phyloP scores from a whole-genome alignment of 2,888 invertebrate species.

The Rhagonycha fulva region DNA sequence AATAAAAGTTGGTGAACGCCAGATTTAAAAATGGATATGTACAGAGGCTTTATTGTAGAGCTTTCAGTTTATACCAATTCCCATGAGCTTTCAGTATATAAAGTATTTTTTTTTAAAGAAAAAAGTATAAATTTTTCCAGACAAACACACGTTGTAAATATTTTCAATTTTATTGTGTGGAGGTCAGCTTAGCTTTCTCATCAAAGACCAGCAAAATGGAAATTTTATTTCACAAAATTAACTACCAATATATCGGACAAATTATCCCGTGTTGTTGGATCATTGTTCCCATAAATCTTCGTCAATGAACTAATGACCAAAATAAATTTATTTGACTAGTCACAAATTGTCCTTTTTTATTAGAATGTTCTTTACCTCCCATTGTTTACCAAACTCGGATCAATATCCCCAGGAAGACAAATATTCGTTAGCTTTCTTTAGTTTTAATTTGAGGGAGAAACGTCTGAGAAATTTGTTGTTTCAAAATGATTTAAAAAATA shows the following conservation, averaged over 20 bases:
- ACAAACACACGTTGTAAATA: neutral
- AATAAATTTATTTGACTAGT: neutral
- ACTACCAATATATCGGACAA: neutral
- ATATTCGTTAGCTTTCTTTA: neutral
- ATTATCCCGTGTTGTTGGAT: neutral
- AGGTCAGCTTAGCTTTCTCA: neutral
- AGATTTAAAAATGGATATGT: neutral
- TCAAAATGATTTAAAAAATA: neutral
- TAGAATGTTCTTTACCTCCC: neutral
- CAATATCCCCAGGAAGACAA: neutral
- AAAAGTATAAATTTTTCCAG: neutral
- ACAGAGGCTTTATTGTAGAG: neutral
- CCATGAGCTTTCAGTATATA: neutral
- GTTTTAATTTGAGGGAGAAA: neutral
- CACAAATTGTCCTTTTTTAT: neutral
- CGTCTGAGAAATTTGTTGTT: neutral
- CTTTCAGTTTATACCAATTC: neutral
- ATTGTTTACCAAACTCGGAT: neutral
- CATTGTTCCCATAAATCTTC: neutral
- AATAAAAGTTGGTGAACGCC: neutral
- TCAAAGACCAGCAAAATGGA: neutral
- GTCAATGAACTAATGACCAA: neutral
- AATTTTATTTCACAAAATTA: neutral
- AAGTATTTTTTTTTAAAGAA: neutral
- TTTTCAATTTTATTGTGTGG: neutral